Evolutionary conservation across 2,888 invertebrate species (phyloP).

Genomic region (Stenodema calcarata): DNA sequence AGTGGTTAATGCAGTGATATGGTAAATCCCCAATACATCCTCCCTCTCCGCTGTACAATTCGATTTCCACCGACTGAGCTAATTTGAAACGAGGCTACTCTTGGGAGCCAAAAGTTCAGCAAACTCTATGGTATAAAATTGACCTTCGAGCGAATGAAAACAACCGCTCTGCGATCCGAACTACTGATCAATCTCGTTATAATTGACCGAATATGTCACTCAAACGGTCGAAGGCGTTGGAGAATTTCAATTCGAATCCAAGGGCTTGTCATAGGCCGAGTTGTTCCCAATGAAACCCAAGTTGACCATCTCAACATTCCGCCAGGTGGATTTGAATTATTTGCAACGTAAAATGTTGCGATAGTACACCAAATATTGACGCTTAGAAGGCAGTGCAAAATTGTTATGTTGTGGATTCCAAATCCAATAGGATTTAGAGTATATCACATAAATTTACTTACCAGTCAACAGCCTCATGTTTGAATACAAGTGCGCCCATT

Average conservation of each 20-base stretch:
- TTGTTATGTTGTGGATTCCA: no score
- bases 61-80: no score
- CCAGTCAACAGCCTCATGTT: constrained; percentile 61
- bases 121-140: neutral
- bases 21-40: no score
- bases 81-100: no score
- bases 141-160: neutral
- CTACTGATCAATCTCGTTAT: neutral
- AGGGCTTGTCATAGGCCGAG: neutral
- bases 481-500: constrained; percentile 72
- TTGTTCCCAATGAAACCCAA: neutral
- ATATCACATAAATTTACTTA: constrained; percentile 43
- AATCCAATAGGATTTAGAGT: no score
- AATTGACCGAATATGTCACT: neutral
- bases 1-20: no score
- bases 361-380: no score
- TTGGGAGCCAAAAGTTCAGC: neutral
- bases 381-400: no score
- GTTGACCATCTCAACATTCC: no score
- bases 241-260: neutral
- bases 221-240: neutral
- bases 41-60: no score
- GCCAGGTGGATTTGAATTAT: no score
- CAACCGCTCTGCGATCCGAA: neutral
- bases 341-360: no score